A percentile compares a stretch with the other conserved stretches of the same genome.
Evolutionary conservation across 1,140 invertebrate genomes (phyloP).

Genomic region (Pristionchus pacificus): DNA sequence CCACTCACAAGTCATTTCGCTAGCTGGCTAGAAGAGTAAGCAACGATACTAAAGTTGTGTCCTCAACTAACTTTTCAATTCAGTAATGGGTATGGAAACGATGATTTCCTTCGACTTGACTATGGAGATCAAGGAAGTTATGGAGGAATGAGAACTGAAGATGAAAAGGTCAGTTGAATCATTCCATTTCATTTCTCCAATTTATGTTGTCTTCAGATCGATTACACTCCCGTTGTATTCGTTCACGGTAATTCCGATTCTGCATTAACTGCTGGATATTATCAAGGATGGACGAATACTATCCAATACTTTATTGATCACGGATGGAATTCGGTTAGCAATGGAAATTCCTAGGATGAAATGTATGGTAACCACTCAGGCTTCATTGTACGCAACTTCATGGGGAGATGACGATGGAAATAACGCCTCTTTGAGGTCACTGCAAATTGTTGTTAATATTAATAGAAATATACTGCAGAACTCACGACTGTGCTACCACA

Average conservation of each 20-base stretch:
- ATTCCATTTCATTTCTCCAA: constrained; percentile 24
- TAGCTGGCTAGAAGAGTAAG: no score
- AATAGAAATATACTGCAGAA: no score
- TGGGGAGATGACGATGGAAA: constrained; percentile 33
- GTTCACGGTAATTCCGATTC: constrained; percentile 42
- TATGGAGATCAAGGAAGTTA: constrained; percentile 37
- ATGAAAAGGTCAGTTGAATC: constrained; percentile 19
- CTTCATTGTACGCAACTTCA: constrained; percentile 39
- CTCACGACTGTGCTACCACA: constrained; percentile 27
- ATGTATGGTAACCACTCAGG: no score
- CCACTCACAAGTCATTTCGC: no score
- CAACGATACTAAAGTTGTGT: no score
- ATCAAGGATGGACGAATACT: constrained; percentile 25
- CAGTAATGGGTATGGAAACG: constrained; percentile 34
- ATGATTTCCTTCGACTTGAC: constrained; percentile 33
- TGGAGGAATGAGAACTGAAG: constrained; percentile 24
- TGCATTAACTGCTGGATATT: constrained; percentile 13
- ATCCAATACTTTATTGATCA: no score
- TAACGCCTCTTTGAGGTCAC: constrained; percentile 29
- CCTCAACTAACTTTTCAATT: no score
- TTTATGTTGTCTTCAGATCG: constrained; percentile 20
- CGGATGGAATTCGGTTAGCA: no score
- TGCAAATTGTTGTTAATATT: no score
- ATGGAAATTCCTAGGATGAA: no score
- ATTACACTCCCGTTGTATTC: constrained; percentile 37